phyloP scores from a whole-genome alignment of 2,888 invertebrate genomes.

The Tipula unca region DNA sequence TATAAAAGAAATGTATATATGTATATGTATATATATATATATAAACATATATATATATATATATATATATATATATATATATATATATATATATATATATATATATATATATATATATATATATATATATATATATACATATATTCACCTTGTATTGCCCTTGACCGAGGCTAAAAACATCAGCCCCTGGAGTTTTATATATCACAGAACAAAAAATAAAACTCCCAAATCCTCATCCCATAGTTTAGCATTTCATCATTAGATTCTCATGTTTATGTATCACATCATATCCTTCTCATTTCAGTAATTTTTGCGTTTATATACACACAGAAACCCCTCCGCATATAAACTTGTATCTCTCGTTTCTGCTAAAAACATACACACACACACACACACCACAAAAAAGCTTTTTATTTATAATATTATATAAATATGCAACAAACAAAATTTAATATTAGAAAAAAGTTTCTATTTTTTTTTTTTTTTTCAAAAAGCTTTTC shows the following conservation, averaged over 20 bases:
- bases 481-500: not conserved
- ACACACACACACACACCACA: not conserved
- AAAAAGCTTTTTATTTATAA: not conserved
- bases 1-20: not conserved
- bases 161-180: constrained; percentile 18
- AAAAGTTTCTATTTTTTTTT: too few species aligned
- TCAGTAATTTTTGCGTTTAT: not conserved
- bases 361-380: not conserved
- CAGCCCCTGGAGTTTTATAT: constrained; percentile 16
- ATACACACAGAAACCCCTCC: not conserved
- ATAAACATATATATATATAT: too few species aligned
- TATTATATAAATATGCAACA: not conserved
- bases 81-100: too few species aligned
- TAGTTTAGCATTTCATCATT: not conserved
- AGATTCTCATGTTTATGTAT: not conserved
- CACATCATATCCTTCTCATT: not conserved
- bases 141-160: constrained; percentile 19
- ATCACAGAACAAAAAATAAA: not conserved
- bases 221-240: not conserved
- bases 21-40: too few species aligned
- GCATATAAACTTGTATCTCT: not conserved
- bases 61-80: too few species aligned
- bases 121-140: not conserved
- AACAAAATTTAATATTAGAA: not conserved
- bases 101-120: too few species aligned